phyloP scores from a whole-genome alignment of 1,140 invertebrate species.

The Drosophila oshimai region DNA sequence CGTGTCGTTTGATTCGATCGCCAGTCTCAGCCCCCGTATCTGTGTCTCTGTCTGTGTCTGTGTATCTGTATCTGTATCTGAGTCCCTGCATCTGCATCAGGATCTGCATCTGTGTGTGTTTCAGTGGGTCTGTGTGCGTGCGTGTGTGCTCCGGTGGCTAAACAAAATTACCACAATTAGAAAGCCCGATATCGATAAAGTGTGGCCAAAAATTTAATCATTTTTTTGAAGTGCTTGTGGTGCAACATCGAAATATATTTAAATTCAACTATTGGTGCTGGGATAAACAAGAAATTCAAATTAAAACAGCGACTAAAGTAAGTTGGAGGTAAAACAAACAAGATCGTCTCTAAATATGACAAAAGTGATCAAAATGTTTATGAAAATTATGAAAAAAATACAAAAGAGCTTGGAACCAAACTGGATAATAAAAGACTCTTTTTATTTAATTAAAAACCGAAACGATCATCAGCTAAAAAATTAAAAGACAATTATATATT shows the following conservation, averaged over 20 bases:
- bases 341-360: background rate
- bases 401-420: too few species aligned
- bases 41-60: background rate
- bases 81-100: background rate
- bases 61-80: conserved; percentile 4
- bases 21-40: conserved; percentile 34
- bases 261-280: background rate
- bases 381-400: background rate
- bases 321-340: background rate
- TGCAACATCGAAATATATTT: background rate
- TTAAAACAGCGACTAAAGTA: background rate
- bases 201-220: background rate
- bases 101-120: conserved; percentile 11
- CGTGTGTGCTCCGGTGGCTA: conserved; percentile 7
- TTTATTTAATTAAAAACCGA: too few species aligned
- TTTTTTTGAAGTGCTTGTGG: conserved; percentile 36
- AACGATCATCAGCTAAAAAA: too few species aligned
- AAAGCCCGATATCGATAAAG: background rate
- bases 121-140: background rate
- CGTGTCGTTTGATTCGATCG: conserved; percentile 82
- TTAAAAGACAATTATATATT: too few species aligned
- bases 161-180: conserved; percentile 16
- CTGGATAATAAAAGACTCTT: too few species aligned
- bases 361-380: background rate
- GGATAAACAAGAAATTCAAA: background rate